Conservation (phyloP, 2,113 vertebrate genomes). For the Grammomys dolichurus region DNA sequence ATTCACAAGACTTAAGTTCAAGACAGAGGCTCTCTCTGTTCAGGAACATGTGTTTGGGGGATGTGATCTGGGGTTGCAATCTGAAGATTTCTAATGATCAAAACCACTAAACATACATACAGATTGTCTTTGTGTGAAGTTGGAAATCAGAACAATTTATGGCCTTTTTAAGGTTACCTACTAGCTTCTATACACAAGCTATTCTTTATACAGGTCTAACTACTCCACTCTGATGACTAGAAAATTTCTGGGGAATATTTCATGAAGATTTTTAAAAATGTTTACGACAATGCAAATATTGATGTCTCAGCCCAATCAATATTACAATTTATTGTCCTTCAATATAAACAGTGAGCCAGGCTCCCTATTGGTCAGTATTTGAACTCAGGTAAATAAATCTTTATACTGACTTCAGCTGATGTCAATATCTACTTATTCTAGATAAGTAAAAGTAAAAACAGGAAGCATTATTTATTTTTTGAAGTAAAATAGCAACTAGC, state of each 20-base stretch:
- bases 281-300: constrained; percentile 90
- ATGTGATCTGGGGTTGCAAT: not conserved
- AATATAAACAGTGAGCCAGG: constrained; percentile 88
- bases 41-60: not conserved
- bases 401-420: constrained; percentile 86
- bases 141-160: constrained; percentile 72
- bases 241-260: constrained; percentile 83
- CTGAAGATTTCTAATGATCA: constrained; percentile 62
- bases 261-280: constrained; percentile 88
- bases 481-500: constrained; percentile 89
- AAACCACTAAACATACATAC: not conserved
- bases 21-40: constrained; percentile 17
- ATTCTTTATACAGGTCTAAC: constrained; percentile 43
- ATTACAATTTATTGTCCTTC: constrained; percentile 90
- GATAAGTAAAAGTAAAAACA: constrained; percentile 88
- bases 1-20: constrained; percentile 26
- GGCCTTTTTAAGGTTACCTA: constrained; percentile 37
- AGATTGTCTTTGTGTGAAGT: constrained; percentile 51
- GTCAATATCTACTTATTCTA: constrained; percentile 88
- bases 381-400: constrained; percentile 90
- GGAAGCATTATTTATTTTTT: constrained; percentile 89
- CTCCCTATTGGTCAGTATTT: constrained; percentile 90
- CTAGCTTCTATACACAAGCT: constrained; percentile 41
- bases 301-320: constrained; percentile 87
- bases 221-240: not conserved